Conservation (phyloP, 2,113 vertebrate genomes). For the Notothenia rossii region DNA sequence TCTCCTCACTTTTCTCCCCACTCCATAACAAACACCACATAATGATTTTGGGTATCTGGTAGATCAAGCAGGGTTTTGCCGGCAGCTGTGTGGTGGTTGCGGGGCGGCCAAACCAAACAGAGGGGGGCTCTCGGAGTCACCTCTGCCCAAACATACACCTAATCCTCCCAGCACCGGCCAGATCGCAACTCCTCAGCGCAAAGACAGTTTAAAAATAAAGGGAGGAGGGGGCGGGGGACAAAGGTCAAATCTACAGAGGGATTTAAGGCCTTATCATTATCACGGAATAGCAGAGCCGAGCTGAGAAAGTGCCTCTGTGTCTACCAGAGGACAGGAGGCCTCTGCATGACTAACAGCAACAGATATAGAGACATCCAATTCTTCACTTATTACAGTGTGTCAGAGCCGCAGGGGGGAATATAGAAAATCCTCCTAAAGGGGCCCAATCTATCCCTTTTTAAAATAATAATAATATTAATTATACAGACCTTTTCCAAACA, state of each 20-base stretch:
- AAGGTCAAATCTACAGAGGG: conserved; percentile 83
- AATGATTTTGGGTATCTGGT: conserved; percentile 76
- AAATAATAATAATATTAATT: too few relatives aligned
- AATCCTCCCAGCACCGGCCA: conserved; percentile 68
- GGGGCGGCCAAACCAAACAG: conserved; percentile 79
- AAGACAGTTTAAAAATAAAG: conserved; percentile 81
- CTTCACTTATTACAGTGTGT: not conserved
- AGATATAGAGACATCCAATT: not conserved
- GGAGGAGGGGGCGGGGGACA: conserved; percentile 59
- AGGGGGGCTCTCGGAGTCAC: conserved; percentile 72
- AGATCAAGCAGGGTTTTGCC: conserved; percentile 70
- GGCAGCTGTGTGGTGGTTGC: conserved; percentile 67
- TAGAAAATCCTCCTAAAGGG: not conserved
- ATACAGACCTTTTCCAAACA: too few relatives aligned
- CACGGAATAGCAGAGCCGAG: conserved; percentile 72
- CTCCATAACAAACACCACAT: conserved; percentile 70
- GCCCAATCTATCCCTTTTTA: not conserved
- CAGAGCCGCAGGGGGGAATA: not conserved
- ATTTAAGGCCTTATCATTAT: conserved; percentile 84
- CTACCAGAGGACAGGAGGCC: conserved; percentile 40
- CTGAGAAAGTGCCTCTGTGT: conserved; percentile 69
- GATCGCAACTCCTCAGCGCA: conserved; percentile 62
- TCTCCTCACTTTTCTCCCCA: conserved; percentile 30
- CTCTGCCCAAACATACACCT: conserved; percentile 80
- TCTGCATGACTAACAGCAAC: conserved; percentile 51